These are phyloP conservation scores for Apamea anceps DNA, from an alignment of 2,888 invertebrate genomes.

Conservation along the genomic window DNA sequence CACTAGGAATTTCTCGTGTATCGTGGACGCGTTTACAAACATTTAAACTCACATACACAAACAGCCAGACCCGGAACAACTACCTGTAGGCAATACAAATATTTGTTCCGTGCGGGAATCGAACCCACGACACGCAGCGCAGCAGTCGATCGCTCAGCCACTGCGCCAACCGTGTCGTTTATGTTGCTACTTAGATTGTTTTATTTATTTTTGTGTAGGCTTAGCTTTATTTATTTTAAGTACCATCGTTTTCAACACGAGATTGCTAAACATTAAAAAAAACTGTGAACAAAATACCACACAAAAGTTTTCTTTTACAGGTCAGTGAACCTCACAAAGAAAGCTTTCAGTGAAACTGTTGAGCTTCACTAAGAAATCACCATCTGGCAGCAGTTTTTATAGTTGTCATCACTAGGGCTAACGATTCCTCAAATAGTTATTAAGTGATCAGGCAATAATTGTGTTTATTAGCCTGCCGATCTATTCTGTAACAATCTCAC, in stretches of 20 bases:
- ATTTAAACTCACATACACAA: too few species aligned
- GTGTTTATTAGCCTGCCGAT: not conserved
- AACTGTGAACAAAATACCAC: not conserved
- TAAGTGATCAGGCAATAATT: not conserved
- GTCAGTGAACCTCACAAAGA: not conserved
- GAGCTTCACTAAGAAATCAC: not conserved
- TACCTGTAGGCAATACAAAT: too few species aligned
- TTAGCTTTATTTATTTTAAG: not conserved
- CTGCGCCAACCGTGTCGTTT: too few species aligned
- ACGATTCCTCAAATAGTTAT: not conserved
- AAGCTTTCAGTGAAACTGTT: too few species aligned
- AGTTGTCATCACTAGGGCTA: not conserved
- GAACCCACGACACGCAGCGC: too few species aligned
- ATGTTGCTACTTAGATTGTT: not conserved
- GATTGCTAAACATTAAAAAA: not conserved
- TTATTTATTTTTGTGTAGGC: slow-evolving; percentile 3
- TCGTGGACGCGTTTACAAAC: too few species aligned
- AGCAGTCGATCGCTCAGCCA: too few species aligned
- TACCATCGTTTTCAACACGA: not conserved
- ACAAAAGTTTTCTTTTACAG: not conserved
- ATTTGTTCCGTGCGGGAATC: too few species aligned
- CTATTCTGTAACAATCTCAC: not conserved
- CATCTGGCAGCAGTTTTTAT: not conserved
- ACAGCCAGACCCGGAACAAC: too few species aligned
- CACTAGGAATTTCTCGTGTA: too few species aligned